A percentile compares a stretch with the other conserved stretches of the same genome.
phyloP scores from a whole-genome alignment of 2,797 vertebrate genomes.

The Hippocampus kuda region DNA sequence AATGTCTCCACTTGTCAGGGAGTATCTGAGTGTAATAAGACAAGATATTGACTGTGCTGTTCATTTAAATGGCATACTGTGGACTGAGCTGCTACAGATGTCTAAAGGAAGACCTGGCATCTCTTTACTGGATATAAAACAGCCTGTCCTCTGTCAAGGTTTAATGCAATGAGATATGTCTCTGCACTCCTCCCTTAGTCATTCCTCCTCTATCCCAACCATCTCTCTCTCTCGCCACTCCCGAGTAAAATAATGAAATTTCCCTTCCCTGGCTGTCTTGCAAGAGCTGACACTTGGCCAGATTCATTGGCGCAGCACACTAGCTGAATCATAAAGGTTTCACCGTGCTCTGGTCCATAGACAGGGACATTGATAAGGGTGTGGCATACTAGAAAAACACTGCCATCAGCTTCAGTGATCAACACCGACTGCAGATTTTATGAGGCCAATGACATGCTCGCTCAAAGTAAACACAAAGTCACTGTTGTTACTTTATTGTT shows the following conservation, averaged over 20 bases:
- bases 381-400: slow-evolving; percentile 50
- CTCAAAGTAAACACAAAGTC: slow-evolving; percentile 21
- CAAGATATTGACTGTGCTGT: background rate
- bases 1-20: background rate
- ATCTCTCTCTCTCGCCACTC: slow-evolving; percentile 5
- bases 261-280: slow-evolving; percentile 29
- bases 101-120: slow-evolving; percentile 28
- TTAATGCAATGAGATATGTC: slow-evolving; percentile 37
- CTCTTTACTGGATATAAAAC: slow-evolving; percentile 35
- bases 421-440: slow-evolving; percentile 19
- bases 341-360: slow-evolving; percentile 54
- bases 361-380: slow-evolving; percentile 46
- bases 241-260: slow-evolving; percentile 50
- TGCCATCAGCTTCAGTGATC: slow-evolving; percentile 54
- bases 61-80: slow-evolving; percentile 2
- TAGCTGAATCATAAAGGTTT: slow-evolving; percentile 61
- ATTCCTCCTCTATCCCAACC: background rate
- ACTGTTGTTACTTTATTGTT: slow-evolving; percentile 5
- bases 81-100: slow-evolving; percentile 10
- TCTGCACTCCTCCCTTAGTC: slow-evolving; percentile 7
- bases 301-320: slow-evolving; percentile 56
- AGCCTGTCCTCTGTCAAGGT: slow-evolving; percentile 53
- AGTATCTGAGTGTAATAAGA: background rate
- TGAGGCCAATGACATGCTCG: slow-evolving; percentile 35
- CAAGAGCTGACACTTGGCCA: slow-evolving; percentile 51